phyloP scores from a whole-genome alignment of 2,113 vertebrate genomes.

The Cololabis saira region DNA sequence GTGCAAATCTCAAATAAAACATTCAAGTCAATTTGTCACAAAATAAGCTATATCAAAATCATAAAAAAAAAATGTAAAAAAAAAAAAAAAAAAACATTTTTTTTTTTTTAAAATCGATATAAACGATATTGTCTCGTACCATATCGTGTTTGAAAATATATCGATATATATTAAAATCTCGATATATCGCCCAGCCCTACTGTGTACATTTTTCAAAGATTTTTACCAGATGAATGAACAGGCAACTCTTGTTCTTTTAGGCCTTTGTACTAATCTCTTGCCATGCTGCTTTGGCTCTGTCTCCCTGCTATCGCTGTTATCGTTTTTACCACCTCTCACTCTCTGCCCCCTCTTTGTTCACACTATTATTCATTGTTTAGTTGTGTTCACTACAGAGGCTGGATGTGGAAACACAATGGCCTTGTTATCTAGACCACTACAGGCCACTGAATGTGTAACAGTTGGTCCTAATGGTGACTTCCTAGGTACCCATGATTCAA shows the following conservation, averaged over 20 bases:
- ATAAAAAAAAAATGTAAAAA: too few relatives aligned
- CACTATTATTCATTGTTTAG: constrained; percentile 71
- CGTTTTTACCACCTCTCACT: constrained; percentile 41
- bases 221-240: not conserved
- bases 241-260: constrained; percentile 14
- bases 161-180: too few relatives aligned
- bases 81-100: too few relatives aligned
- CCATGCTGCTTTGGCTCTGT: constrained; percentile 42
- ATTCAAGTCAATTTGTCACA: too few relatives aligned
- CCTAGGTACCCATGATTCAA: constrained; percentile 40
- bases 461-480: constrained; percentile 46
- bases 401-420: constrained; percentile 63
- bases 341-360: constrained; percentile 62
- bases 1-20: too few relatives aligned
- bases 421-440: constrained; percentile 61
- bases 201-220: constrained; percentile 7
- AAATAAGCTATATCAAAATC: too few relatives aligned
- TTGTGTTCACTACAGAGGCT: constrained; percentile 54
- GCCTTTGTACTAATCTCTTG: constrained; percentile 19
- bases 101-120: too few relatives aligned
- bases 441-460: constrained; percentile 59
- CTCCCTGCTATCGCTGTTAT: constrained; percentile 25
- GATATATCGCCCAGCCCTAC: too few relatives aligned
- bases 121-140: too few relatives aligned
- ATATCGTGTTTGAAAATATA: too few relatives aligned